Conservation (phyloP, 2,888 invertebrate species). For the Drosophila flavopinicola region DNA sequence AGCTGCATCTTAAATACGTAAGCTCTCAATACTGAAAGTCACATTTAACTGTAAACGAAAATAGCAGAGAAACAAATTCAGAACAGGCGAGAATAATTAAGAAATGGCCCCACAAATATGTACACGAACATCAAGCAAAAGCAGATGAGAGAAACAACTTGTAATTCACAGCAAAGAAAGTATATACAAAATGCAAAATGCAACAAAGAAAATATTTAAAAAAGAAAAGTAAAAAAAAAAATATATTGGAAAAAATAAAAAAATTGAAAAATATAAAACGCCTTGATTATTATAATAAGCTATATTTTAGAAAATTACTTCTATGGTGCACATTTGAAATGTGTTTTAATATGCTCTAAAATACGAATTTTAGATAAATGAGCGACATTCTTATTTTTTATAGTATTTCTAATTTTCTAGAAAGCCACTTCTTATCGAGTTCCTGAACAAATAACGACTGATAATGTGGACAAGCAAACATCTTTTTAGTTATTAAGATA, state of each 20-base stretch:
- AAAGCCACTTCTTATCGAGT: no score
- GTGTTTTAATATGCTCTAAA: no score
- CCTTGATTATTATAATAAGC: background rate
- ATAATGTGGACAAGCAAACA: no score
- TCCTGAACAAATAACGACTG: no score
- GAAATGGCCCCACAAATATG: slow-evolving; percentile 41
- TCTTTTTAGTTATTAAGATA: no score
- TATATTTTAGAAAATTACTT: no score
- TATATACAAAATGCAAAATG: slow-evolving; percentile 67
- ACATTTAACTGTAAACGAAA: slow-evolving; percentile 29
- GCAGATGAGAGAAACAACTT: slow-evolving; percentile 44
- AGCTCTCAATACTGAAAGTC: slow-evolving; percentile 43
- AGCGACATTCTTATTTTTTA: no score
- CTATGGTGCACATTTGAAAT: no score
- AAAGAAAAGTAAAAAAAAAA: slow-evolving; percentile 63
- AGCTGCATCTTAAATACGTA: slow-evolving; percentile 44
- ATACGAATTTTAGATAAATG: no score
- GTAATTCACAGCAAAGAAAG: slow-evolving; percentile 68
- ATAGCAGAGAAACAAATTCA: slow-evolving; percentile 18
- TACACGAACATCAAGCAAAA: slow-evolving; percentile 48
- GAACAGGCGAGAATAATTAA: slow-evolving; percentile 35
- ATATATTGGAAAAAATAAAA: slow-evolving; percentile 77
- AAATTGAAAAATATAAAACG: slow-evolving; percentile 69
- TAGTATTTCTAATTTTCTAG: no score
- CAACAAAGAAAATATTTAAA: slow-evolving; percentile 61